Evolutionary conservation across 2,797 vertebrate genomes (phyloP).

Genomic region (Crenichthys baileyi): DNA sequence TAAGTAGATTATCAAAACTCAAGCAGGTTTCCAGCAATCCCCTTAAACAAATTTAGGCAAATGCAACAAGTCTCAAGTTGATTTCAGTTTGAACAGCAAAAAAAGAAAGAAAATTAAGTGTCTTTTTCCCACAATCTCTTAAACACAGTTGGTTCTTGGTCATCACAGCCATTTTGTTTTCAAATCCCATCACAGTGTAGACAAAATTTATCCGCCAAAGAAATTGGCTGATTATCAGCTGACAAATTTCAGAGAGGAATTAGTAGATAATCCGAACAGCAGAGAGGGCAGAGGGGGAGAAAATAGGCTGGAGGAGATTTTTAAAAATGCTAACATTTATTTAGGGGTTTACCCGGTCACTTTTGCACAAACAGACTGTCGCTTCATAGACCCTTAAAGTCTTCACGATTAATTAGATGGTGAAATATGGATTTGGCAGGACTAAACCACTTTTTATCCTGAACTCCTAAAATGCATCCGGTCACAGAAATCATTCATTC

Average conservation of each 20-base stretch:
- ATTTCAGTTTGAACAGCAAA: neutral
- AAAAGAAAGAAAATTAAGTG: neutral
- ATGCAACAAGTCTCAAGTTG: neutral
- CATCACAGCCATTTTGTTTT: conserved; percentile 12
- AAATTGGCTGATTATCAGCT: conserved; percentile 27
- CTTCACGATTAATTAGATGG: conserved; percentile 45
- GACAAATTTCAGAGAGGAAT: conserved; percentile 49
- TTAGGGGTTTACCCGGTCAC: conserved; percentile 5
- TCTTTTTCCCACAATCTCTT: conserved; percentile 4
- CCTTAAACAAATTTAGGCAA: neutral
- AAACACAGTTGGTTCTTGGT: conserved; percentile 19
- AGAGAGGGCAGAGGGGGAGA: neutral
- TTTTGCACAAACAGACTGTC: conserved; percentile 19
- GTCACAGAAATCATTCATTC: conserved; percentile 47
- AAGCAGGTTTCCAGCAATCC: neutral
- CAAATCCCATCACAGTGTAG: conserved; percentile 34
- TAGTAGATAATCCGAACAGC: conserved; percentile 51
- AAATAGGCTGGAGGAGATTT: conserved; percentile 11
- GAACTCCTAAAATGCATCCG: conserved; percentile 19
- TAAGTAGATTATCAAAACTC: neutral
- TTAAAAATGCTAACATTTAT: conserved; percentile 16
- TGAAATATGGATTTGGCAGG: conserved; percentile 49
- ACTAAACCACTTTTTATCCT: conserved; percentile 27
- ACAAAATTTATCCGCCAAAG: conserved; percentile 53
- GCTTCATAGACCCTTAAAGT: conserved; percentile 41